Evolutionary conservation across 2,888 invertebrate genomes (phyloP), one percentile per base, ranked within the genome.

Genomic region (Polymixis flavicincta): DNA sequence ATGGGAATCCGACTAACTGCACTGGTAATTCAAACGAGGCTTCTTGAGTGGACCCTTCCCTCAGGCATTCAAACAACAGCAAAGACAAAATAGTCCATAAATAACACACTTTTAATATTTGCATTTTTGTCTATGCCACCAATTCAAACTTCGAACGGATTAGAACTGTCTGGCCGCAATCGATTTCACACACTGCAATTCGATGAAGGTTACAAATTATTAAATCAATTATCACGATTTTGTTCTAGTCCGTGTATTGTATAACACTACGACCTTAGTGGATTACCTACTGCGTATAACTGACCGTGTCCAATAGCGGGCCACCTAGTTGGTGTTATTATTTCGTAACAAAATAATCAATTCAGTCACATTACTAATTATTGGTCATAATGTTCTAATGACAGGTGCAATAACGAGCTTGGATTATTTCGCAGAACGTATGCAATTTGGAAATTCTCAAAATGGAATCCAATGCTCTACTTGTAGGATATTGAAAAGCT

Each of bases 1-100:
- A 97, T 0, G 98, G 98, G 90, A 98, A 98, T 45, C 98, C 98
- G 57, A 98, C 97, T 74, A 98, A 95, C 90, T 98, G 98, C n/a
- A 98, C 98, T 19, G 98, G 98, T 73, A 98, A 92, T 89, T 98
- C 91, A 82, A 94, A 94, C 5, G 90, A 88, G 9, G 92, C 76
- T 74, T 94, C 88, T 80, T 95, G 90, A 22, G 93, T 89, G 0
- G 91, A 90, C 19, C 95, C 92, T 87, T 95, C 93, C 90, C 91
- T 90, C 37, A 93, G 74, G 83, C 93, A 93, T 90, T 95, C 93
- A 61, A 95, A 91, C 79, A 95, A 82, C 73, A 96, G 77, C 71
- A 95, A 85, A 42, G 92, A 91, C 13, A 95, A 48, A 63, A 95
- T 72, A 76, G 86, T 90, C 94, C 93, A 94, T 57, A 95, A 69